Conservation (phyloP, 2,113 vertebrate species). For the Motacilla tschutschensis region DNA sequence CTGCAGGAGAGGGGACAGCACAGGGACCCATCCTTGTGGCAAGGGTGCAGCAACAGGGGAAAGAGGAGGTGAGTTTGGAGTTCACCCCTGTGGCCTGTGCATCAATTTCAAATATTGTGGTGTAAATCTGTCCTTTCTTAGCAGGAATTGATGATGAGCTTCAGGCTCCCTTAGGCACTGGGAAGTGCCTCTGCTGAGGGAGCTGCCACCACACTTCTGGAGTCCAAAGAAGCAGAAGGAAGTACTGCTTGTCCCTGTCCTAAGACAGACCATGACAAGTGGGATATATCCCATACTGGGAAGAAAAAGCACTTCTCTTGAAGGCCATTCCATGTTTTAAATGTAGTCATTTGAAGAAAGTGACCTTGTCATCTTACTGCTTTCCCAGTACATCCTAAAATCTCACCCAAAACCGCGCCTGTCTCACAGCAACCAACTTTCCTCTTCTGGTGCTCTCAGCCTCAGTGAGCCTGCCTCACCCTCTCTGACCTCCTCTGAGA, state of each 20-base stretch:
- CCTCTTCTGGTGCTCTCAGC: not conserved
- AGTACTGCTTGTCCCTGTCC: not conserved
- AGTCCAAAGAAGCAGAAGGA: not conserved
- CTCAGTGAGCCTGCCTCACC: not conserved
- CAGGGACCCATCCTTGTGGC: fast-evolving
- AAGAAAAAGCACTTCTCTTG: not conserved
- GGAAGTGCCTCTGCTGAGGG: not conserved
- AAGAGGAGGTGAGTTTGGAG: not conserved
- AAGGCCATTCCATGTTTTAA: not conserved
- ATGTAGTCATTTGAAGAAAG: not conserved
- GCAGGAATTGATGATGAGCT: fast-evolving
- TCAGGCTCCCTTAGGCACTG: not conserved
- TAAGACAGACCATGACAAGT: not conserved
- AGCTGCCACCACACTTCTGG: not conserved
- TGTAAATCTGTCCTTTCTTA: fast-evolving
- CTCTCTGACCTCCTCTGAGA: not conserved
- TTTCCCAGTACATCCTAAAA: not conserved
- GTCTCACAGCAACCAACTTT: not conserved
- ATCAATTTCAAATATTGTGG: not conserved
- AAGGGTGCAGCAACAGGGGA: fast-evolving
- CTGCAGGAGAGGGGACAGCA: not conserved
- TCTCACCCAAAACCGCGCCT: fast-evolving
- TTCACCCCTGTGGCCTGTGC: fast-evolving
- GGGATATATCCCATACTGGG: not conserved
- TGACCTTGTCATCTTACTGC: not conserved